Conservation (phyloP, 2,113 vertebrate genomes). For the Dipodomys merriami region DNA sequence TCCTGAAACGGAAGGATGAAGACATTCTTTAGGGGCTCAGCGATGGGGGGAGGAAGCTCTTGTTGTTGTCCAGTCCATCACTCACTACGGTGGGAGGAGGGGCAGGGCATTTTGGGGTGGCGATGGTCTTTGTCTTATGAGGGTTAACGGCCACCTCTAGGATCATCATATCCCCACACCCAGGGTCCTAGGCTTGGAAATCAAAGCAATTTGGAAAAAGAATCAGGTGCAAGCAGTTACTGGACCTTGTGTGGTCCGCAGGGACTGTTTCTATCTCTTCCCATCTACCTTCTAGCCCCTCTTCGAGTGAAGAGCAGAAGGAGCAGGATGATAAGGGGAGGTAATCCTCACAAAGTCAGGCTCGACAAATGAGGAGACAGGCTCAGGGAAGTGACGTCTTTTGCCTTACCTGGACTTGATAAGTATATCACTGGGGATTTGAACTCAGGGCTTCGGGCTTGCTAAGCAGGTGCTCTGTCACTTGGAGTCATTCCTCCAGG, state of each 20-base stretch:
- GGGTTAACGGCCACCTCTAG: not conserved
- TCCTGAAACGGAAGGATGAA: slow-evolving; percentile 28
- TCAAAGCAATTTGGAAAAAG: not conserved
- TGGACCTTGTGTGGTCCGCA: not conserved
- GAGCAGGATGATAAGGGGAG: not conserved
- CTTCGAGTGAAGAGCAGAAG: not conserved
- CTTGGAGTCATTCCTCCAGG: too few species aligned
- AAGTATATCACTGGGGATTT: too few species aligned
- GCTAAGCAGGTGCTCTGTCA: too few species aligned
- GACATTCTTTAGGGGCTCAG: slow-evolving; percentile 40
- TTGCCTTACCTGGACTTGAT: not conserved
- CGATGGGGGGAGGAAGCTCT: not conserved
- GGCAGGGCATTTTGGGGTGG: not conserved
- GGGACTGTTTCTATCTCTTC: not conserved
- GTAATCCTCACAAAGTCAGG: not conserved
- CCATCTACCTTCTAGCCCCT: not conserved
- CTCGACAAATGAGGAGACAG: not conserved
- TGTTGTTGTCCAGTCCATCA: not conserved
- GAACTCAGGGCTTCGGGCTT: too few species aligned
- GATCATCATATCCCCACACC: not conserved
- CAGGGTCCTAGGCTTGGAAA: not conserved
- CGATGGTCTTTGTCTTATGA: not conserved
- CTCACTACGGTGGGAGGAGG: not conserved
- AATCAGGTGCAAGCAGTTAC: not conserved
- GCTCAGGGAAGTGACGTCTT: not conserved